Percentiles rank a stretch among this genome's conserved stretches.
Evolutionary conservation across 2,888 invertebrate genomes (phyloP).

Genomic region (Rhimphoctona megacephalus): DNA sequence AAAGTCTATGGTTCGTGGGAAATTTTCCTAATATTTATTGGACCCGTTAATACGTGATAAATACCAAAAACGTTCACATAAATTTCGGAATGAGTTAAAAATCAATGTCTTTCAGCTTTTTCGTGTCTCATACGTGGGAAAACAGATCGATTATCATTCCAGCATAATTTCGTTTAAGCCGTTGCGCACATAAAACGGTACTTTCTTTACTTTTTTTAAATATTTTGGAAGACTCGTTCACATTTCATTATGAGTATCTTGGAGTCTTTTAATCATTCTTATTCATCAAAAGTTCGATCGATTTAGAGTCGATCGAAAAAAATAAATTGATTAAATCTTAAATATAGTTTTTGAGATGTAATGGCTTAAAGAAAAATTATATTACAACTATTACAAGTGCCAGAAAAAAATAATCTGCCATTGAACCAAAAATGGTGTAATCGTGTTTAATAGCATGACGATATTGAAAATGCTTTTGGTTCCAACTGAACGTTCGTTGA

Average conservation of each 20-base stretch:
- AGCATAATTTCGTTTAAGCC: conserved; percentile 8
- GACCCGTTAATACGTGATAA: conserved; percentile 26
- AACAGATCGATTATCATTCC: conserved; percentile 56
- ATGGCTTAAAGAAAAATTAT: no score
- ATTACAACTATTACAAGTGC: no score
- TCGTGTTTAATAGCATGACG: no score
- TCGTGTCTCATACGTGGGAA: conserved; percentile 44
- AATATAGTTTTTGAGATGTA: no score
- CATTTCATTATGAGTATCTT: no score
- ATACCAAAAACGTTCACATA: neutral
- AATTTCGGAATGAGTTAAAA: conserved; percentile 6
- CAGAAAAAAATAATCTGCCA: no score
- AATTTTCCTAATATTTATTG: conserved; percentile 11
- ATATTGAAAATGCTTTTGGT: no score
- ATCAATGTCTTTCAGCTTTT: conserved; percentile 28
- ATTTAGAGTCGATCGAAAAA: neutral
- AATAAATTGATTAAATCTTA: no score
- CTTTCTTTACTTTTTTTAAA: no score
- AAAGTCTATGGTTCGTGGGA: neutral
- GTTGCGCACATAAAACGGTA: neutral
- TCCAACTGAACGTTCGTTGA: no score
- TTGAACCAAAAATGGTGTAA: no score
- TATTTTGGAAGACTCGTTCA: neutral
- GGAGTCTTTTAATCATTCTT: no score
- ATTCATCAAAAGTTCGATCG: neutral